Conservation (phyloP, 1,140 invertebrate genomes). For the Centruroides sculpturatus region DNA sequence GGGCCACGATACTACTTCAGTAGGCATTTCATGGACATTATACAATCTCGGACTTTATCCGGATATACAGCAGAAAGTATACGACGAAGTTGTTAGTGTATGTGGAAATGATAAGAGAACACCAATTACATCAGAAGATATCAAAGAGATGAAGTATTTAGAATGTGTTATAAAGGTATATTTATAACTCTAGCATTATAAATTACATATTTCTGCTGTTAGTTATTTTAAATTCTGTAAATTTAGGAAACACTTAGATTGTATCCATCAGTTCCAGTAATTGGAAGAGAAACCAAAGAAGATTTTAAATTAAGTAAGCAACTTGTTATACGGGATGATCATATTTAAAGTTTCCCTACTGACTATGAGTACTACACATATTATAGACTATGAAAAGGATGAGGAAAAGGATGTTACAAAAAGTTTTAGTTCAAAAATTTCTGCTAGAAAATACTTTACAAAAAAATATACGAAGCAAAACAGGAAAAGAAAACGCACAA, state of each 20-base stretch:
- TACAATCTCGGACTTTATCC: slow-evolving; percentile 58
- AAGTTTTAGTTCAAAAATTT: too few species aligned
- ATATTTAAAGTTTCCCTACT: too few species aligned
- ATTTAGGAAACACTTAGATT: slow-evolving; percentile 14
- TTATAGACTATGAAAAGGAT: too few species aligned
- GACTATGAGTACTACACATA: too few species aligned
- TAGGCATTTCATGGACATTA: slow-evolving; percentile 39
- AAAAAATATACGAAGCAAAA: too few species aligned
- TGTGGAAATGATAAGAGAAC: slow-evolving; percentile 23
- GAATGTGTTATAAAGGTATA: slow-evolving; percentile 43
- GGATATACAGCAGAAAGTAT: slow-evolving; percentile 60
- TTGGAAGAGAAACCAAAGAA: slow-evolving; percentile 2
- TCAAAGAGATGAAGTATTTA: slow-evolving; percentile 26
- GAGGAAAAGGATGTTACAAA: too few species aligned
- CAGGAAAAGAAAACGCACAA: too few species aligned
- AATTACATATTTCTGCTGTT: background rate
- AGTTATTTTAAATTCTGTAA: too few species aligned
- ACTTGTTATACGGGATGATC: background rate
- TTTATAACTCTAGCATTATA: background rate
- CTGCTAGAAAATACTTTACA: too few species aligned
- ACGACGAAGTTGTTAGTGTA: slow-evolving; percentile 30
- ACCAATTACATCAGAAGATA: slow-evolving; percentile 27
- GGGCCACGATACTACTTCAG: slow-evolving; percentile 19
- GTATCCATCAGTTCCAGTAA: slow-evolving; percentile 16
- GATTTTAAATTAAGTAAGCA: background rate